Base-by-base conservation (phyloP, 2,113 vertebrate species). In the Psophia crepitans region DNA sequence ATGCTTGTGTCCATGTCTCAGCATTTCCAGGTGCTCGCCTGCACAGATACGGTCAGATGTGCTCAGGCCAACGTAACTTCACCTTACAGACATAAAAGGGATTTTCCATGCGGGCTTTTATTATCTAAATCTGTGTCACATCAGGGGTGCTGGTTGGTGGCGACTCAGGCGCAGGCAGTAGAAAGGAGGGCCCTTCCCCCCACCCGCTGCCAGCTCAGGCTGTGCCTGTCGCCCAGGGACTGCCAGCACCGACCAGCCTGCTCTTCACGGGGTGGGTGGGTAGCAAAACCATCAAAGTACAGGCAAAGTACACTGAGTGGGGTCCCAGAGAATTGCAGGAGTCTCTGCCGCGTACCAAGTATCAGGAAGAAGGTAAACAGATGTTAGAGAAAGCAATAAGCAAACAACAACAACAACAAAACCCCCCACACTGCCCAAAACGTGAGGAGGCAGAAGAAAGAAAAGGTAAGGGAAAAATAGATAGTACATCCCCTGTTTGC, bases 301-400 rank as follows among this genome's bases (percentile, higher is more conserved):
- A 35, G 28, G 12, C 19, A 30, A 41, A 71, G 26, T 37, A 15
- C 0, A 0, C 6, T 9, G 33, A 66, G 33, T 1, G 4, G 17
- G 27, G 46, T 33, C n/a, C 23, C 21, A 46, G 54, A 65, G 41
- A 74, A 33, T 20, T 37, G n/a, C 2, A 6, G 17, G 12, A 33
- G 37, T 44, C 33, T 56, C 84, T 65, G 41, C 39, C 11, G 28
- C 0, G 0, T 37, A 30, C 24, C n/a, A 35, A 60, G 24, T 24
- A 53, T 43, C 37, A 76, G 33, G 13, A 71, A 84, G 9, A 57
- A 44, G 14, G 51, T 21, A 81, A 90, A 49, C 91, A 28, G 22
- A 15, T 37, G 20, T 69, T 53, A 53, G 14, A 87, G 24, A 65
- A 96, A 65, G 21, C 11, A 86, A 65, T 49, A 33, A 84, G 60